These are phyloP conservation scores for Papilio protenor DNA, from an alignment of 2,888 invertebrate genomes.

Conservation along the genomic window DNA sequence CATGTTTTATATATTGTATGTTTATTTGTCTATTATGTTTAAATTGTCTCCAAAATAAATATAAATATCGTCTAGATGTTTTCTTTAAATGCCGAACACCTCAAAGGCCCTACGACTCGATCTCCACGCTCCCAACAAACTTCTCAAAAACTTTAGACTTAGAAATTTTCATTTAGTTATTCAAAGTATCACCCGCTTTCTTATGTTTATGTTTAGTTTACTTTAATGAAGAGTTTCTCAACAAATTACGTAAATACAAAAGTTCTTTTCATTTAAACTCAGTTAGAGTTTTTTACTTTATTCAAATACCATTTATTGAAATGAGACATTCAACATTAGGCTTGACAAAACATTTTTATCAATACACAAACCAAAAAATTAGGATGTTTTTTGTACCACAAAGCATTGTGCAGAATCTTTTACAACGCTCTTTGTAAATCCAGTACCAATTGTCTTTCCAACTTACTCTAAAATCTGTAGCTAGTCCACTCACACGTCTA, in stretches of 20 bases:
- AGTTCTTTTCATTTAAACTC: background rate
- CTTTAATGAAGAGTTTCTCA: conserved; percentile 27
- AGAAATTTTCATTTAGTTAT: conserved; percentile 35
- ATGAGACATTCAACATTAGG: background rate
- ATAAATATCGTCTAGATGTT: background rate
- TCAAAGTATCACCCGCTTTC: conserved; percentile 29
- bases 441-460: conserved; percentile 11
- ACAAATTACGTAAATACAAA: conserved; percentile 26
- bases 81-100: background rate
- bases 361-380: background rate
- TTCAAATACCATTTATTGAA: background rate
- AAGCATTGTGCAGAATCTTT: background rate
- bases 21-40: too few species aligned
- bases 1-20: background rate
- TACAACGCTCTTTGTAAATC: background rate
- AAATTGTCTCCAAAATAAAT: too few species aligned
- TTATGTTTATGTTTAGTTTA: conserved; percentile 35
- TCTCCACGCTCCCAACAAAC: conserved; percentile 29
- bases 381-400: background rate
- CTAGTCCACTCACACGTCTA: conserved; percentile 35
- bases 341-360: background rate
- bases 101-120: conserved; percentile 4
- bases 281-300: background rate
- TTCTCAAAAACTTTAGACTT: conserved; percentile 35
- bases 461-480: conserved; percentile 3